These are phyloP conservation scores for Crenuchus spilurus DNA, from an alignment of 2,797 vertebrate species.

Conservation along the genomic window DNA sequence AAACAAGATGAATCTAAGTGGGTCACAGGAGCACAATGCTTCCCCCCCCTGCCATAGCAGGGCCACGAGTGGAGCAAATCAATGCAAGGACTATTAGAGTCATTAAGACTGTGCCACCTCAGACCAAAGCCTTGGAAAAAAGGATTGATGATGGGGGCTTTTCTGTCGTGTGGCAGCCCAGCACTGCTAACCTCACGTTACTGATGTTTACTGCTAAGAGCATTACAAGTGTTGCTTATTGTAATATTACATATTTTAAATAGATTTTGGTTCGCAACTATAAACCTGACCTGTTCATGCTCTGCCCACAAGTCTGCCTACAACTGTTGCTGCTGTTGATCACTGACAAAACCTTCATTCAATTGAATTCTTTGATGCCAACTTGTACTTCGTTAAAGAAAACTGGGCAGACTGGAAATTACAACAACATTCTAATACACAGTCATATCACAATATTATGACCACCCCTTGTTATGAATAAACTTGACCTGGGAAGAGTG, in stretches of 20 bases:
- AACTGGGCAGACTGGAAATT: no score
- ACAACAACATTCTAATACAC: no score
- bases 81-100: constrained; percentile 59
- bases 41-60: constrained; percentile 32
- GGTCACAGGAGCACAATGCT: constrained; percentile 61
- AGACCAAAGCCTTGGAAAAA: constrained; percentile 14
- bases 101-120: constrained; percentile 54
- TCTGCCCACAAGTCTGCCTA: no score
- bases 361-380: no score
- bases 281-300: no score
- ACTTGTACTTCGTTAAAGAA: no score
- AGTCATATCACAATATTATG: no score
- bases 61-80: constrained; percentile 50
- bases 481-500: no score
- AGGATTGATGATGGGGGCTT: constrained; percentile 23
- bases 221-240: background rate
- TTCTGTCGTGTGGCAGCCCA: background rate
- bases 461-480: no score
- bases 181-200: background rate
- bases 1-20: constrained; percentile 75
- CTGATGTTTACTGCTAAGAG: background rate
- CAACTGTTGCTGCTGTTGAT: no score
- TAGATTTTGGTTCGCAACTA: no score
- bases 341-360: no score
- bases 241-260: background rate